Evolutionary conservation across 1,140 invertebrate species (phyloP), one percentile per base, ranked within the genome.

Genomic region (Oncopodura yosiiana): DNA sequence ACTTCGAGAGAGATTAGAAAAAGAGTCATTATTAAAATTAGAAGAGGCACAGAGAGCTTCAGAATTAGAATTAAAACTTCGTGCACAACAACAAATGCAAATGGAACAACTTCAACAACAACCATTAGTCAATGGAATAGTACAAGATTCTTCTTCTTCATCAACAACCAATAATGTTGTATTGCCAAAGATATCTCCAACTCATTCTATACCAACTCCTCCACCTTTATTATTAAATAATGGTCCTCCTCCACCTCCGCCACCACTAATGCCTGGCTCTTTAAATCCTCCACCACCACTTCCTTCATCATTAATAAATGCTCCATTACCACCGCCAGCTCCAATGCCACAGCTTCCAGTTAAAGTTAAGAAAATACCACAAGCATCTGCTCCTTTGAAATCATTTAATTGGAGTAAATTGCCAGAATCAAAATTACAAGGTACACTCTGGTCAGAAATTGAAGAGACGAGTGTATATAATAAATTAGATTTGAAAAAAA

Each of bases 401-500:
- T 93, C 91, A 24, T 94, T 97, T 73, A 98, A 98, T 71, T 98
- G 94, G 58, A 56, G 58, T 3, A 64, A 64, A 51, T 52, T 63
- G 63, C 70, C 71, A 8, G 64, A 73, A 61, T 69, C 69, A 18
- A 75, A 78, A 66, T 63, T 79, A 6, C 66, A 70, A 57, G 91
- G 90, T 4, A 96, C 94, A 0, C 83, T 97, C 53, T 98, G 94
- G 92, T 84, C 83, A 54, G 87, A 94, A 66, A 68, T 97, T 45
- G 91, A 96, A 67, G 93, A 97, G 65, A 81, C 86, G 3, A 94
- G 93, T 69, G 69, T 93, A 36, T 95, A 94, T 68, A 87, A 84
- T 60, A 78, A 83, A 1, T 87, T 97, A 74, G 92, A 97, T 66
- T 74, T 99, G 37, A 82, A 87, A 61, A 83, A 87, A 6, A 92